Evolutionary conservation across 2,888 invertebrate species (phyloP).

Genomic region (Xestia xanthographa): DNA sequence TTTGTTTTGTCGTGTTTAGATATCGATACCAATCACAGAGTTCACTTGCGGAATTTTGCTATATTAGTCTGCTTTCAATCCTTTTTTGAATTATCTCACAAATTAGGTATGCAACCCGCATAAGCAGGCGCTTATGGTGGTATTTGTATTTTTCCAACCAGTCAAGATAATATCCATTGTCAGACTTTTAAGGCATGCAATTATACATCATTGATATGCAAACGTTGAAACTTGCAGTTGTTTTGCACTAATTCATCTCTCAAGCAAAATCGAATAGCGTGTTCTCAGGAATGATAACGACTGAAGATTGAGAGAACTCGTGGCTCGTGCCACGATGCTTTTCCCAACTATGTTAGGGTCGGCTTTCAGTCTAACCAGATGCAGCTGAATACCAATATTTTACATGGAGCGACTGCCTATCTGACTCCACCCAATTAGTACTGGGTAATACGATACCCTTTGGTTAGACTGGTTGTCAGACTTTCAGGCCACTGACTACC

Average conservation of each 20-base stretch:
- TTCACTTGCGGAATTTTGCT: neutral
- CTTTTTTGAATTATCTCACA: neutral
- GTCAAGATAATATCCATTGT: neutral
- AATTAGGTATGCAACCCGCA: conserved; percentile 11
- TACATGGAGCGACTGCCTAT: too few relatives aligned
- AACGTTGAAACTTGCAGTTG: neutral
- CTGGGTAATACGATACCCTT: too few relatives aligned
- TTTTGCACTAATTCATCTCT: neutral
- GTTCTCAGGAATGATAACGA: neutral
- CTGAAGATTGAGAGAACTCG: neutral
- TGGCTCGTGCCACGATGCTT: neutral
- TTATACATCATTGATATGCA: neutral
- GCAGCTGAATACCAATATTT: too few relatives aligned
- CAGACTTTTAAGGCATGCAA: neutral
- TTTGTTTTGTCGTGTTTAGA: neutral
- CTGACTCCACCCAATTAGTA: too few relatives aligned
- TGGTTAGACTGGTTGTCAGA: too few relatives aligned
- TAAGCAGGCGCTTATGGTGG: neutral
- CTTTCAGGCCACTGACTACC: too few relatives aligned
- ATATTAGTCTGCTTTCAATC: neutral
- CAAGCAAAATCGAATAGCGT: neutral
- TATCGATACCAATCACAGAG: neutral
- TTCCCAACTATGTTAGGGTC: too few relatives aligned
- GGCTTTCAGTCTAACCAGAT: too few relatives aligned
- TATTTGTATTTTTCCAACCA: neutral